Evolutionary conservation across 2,888 invertebrate species (phyloP).

Genomic region (Opisthograptis luteolata): DNA sequence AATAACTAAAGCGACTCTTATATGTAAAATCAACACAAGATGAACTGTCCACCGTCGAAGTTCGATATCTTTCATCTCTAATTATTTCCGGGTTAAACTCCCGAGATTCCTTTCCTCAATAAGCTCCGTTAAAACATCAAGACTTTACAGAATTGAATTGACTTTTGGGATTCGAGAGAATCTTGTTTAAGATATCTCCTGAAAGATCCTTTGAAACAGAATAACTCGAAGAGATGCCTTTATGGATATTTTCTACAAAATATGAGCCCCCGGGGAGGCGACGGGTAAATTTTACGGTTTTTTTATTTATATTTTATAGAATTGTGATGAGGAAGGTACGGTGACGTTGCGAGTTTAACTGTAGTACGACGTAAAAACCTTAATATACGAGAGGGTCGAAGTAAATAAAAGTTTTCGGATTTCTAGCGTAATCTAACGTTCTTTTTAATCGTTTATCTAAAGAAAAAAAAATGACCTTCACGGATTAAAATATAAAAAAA

Average conservation of each 20-base stretch:
- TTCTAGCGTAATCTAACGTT: no score
- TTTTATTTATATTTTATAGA: slow-evolving; percentile 44
- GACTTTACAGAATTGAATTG: slow-evolving; percentile 42
- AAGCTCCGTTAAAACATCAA: slow-evolving; percentile 33
- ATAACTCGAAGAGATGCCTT: slow-evolving; percentile 41
- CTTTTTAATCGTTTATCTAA: no score
- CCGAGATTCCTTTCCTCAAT: slow-evolving; percentile 33
- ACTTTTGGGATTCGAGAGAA: slow-evolving; percentile 40
- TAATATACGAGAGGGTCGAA: no score
- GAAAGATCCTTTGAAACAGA: slow-evolving; percentile 47
- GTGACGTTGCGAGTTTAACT: background rate
- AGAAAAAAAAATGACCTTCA: no score
- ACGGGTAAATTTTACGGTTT: slow-evolving; percentile 39
- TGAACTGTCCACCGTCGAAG: slow-evolving; percentile 1
- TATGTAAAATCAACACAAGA: slow-evolving; percentile 1
- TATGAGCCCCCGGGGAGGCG: slow-evolving; percentile 41
- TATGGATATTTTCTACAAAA: slow-evolving; percentile 46
- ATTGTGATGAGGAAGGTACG: slow-evolving; percentile 24
- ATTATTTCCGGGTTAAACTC: slow-evolving; percentile 36
- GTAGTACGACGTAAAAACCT: no score
- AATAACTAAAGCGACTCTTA: no score
- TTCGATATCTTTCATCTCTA: slow-evolving; percentile 34
- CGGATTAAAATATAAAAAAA: no score
- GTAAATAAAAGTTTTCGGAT: no score
- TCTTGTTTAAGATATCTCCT: slow-evolving; percentile 32